These are phyloP conservation scores for Hiodon tergisus DNA, from an alignment of 2,113 vertebrate species.

Conservation along the genomic window DNA sequence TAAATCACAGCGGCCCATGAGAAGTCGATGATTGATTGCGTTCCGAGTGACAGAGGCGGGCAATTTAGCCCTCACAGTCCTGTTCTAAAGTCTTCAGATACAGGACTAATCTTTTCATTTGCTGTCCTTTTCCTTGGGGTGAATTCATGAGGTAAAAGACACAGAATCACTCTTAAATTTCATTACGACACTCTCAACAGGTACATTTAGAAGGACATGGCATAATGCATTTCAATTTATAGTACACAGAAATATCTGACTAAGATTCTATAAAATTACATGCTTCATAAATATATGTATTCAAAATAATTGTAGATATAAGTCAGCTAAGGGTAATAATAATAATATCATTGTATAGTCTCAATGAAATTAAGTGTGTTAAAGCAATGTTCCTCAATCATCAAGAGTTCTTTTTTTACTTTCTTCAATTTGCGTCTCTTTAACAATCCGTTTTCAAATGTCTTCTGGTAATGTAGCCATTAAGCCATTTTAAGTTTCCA, in stretches of 20 bases:
- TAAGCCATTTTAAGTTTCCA: neutral
- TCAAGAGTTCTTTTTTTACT: too few species aligned
- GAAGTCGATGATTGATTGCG: conserved; percentile 85
- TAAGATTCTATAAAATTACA: neutral
- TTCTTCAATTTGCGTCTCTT: too few species aligned
- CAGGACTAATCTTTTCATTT: conserved; percentile 52
- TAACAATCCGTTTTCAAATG: neutral
- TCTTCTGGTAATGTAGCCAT: neutral
- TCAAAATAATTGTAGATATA: too few species aligned
- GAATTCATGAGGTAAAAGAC: conserved; percentile 37
- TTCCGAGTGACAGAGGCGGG: conserved; percentile 69
- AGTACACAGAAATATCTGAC: neutral
- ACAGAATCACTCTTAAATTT: conserved; percentile 19
- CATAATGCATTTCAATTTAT: neutral
- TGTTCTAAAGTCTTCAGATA: conserved; percentile 66
- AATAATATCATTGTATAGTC: neutral
- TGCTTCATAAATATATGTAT: too few species aligned
- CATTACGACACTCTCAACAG: conserved; percentile 30
- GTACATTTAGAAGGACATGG: neutral
- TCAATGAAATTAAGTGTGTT: too few species aligned
- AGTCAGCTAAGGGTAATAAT: neutral
- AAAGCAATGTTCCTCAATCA: too few species aligned
- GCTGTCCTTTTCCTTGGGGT: conserved; percentile 37
- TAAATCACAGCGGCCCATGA: conserved; percentile 75
- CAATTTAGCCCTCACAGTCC: conserved; percentile 66